Base-by-base conservation (phyloP, 53 echinoderm and acorn worm species). In the Temnopleurus reevesii region DNA sequence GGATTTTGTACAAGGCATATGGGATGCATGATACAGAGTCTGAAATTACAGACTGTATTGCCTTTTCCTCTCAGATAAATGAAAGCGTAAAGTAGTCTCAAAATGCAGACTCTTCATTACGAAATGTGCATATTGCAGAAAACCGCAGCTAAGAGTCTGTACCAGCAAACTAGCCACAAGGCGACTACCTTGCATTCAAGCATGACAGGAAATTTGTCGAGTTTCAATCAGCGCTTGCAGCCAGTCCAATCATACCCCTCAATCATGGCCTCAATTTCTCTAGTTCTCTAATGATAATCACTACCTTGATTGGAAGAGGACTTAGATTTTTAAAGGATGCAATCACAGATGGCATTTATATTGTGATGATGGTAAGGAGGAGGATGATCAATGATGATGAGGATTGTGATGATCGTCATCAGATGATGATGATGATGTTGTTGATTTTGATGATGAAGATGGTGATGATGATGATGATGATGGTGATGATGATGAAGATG, bases 271-370 rank as follows among this genome's bases (percentile, higher is more conserved):
- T 66, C 66, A 38, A 66, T 66, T n/a, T n/a, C 66, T 66, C 12
- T n/a, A 19, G 38, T 31, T 31, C 61, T 60, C 61, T 61, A 61
- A 66, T 66, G 66, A 66, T 66, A n/a, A 66, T 66, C 66, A 66
- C 41, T n/a, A 66, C 41, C 41, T n/a, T 36, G 66, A 66, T 66
- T 66, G 41, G n/a, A 66, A 17, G 38, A 66, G 36, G 61, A 41
- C 8, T 1, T n/a, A 47, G 47, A 13, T 66, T 3, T 66, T 66
- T 41, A 66, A 66, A 66, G 66, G 66, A n/a, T 12, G 36, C 66
- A 41, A 5, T 65, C 30, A n/a, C n/a, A n/a, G n/a, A n/a, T n/a
- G n/a, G n/a, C n/a, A n/a, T n/a, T n/a, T n/a, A n/a, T 0, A 1
- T 76, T 2, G 23, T 76, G 44, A 41, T 76, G 44, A n/a, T n/a